Conservation (phyloP, 2,113 vertebrate genomes). For the Lycocorax pyrrhopterus region DNA sequence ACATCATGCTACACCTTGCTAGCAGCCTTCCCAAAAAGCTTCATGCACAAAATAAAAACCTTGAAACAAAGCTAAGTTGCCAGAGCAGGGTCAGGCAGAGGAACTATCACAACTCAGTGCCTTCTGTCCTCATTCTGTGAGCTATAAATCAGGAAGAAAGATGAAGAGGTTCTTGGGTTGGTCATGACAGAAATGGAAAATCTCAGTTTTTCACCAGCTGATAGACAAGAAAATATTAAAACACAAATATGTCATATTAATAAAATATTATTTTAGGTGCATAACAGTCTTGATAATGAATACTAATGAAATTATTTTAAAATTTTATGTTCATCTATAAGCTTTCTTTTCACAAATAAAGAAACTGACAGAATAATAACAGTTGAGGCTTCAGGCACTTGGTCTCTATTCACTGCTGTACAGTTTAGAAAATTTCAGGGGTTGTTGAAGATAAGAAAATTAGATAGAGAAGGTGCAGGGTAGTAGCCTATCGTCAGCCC, state of each 20-base stretch:
- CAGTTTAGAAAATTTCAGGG: not conserved
- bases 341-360: not conserved
- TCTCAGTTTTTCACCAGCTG: not conserved
- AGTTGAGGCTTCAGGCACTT: not conserved
- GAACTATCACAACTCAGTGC: not conserved
- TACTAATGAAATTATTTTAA: not conserved
- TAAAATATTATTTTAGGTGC: not conserved
- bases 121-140: not conserved
- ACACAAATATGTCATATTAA: not conserved
- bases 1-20: not conserved
- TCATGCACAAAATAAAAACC: not conserved
- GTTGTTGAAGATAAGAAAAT: not conserved
- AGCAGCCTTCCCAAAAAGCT: not conserved
- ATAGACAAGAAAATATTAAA: not conserved
- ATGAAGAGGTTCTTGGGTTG: not conserved
- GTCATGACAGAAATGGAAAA: not conserved
- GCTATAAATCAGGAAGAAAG: constrained; percentile 1
- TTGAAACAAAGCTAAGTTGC: not conserved
- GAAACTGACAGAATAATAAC: not conserved
- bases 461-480: not conserved
- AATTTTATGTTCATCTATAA: not conserved
- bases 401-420: not conserved
- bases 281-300: not conserved
- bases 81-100: not conserved
- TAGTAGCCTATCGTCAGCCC: not conserved